Base-by-base conservation (phyloP, 2,797 vertebrate genomes). In the Myotis findleyi region DNA sequence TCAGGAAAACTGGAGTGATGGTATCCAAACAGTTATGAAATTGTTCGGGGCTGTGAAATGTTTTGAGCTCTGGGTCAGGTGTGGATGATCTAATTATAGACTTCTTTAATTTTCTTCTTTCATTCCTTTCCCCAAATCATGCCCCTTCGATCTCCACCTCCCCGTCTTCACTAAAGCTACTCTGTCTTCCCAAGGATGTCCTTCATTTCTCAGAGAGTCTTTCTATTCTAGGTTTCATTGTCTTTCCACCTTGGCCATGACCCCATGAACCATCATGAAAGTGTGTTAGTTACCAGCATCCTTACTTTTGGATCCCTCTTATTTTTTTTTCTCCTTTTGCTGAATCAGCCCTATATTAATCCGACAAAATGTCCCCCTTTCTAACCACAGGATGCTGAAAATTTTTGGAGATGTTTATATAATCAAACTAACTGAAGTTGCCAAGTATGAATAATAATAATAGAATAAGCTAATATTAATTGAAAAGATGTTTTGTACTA, bases 141-240 rank as follows among this genome's bases (percentile, higher is more conserved):
- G 1, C 11, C 33, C 7, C 7, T 0, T 30, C 12, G 14, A 30
- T 6, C 27, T 62, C 2, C 5, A 6, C 0, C 0, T 11, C 3
- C 36, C 41, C 9, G 6, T 23, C 3, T 71, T 41, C 33, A 51
- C 87, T 68, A 68, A 77, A 85, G 27, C 3, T 38, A 17, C 4
- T 93, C 11, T 6, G 4, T 95, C 13, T 6, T 64, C 17, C 44
- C n/a, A 49, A 72, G 44, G 23, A 57, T 47, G 1, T 36, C 66
- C 33, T 20, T 30, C 47, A 2, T 41, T 76, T 59, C 41, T 87
- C 11, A 73, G 23, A 95, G 41, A 62, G 33, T 30, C 5, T 75
- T 13, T 25, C 11, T 94, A 38, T 51, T 86, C 18, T 18, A 68
- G 20, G 6, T 51, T 64, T 36, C 83, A 38, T 18, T 18, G 7